These are phyloP conservation scores for Thymelicus sylvestris DNA, from an alignment of 2,888 invertebrate genomes.

Conservation along the genomic window DNA sequence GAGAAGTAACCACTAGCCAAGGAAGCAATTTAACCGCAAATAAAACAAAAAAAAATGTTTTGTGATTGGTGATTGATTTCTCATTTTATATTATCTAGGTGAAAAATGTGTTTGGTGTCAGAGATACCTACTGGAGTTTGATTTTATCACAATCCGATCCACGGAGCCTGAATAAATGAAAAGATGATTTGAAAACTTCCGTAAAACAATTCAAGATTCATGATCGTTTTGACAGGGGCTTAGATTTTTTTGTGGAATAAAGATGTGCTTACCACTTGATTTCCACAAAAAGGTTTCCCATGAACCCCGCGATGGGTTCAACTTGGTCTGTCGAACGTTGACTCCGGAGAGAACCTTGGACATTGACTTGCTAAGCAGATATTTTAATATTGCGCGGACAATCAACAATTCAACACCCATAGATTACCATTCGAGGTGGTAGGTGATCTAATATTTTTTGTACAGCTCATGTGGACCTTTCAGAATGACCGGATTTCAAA, in stretches of 20 bases:
- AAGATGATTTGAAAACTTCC: neutral
- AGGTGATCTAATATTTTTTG: constrained; percentile 34
- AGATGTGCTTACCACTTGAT: constrained; percentile 22
- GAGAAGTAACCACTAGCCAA: too few relatives aligned
- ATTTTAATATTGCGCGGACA: constrained; percentile 25
- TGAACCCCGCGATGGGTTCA: constrained; percentile 24
- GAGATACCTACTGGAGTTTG: neutral
- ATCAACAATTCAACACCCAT: constrained; percentile 7
- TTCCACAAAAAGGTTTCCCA: constrained; percentile 21
- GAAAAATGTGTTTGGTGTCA: too few relatives aligned
- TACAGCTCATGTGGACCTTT: constrained; percentile 8
- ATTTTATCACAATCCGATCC: neutral
- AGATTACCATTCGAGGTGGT: constrained; percentile 19
- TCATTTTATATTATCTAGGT: too few relatives aligned
- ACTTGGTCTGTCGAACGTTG: constrained; percentile 50
- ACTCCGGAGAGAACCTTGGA: constrained; percentile 55
- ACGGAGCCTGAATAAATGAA: neutral
- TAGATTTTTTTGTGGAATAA: neutral
- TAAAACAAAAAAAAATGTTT: too few relatives aligned
- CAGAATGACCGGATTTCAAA: constrained; percentile 15
- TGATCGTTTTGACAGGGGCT: constrained; percentile 5
- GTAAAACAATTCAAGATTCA: constrained; percentile 6
- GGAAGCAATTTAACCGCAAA: too few relatives aligned
- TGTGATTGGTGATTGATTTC: too few relatives aligned
- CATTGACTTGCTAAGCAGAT: constrained; percentile 51